Evolutionary conservation across 2,797 vertebrate species (phyloP), one percentile per base, ranked within the genome.

Genomic region (Sylvia borin): DNA sequence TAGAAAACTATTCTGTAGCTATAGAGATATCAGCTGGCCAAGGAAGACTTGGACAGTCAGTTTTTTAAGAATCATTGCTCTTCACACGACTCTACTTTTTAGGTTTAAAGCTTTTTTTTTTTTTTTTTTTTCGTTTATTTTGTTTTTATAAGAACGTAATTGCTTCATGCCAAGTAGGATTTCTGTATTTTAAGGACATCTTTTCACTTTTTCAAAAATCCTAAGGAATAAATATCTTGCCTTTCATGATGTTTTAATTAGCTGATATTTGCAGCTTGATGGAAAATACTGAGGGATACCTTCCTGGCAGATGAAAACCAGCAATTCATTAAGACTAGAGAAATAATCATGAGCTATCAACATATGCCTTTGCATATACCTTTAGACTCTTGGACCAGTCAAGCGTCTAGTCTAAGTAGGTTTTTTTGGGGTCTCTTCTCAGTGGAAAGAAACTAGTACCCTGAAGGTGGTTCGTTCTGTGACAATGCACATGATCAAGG

Each of bases 201-300:
- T 87, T 89, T 64, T 19, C 45, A 36, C 42, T 65, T 80, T 29
- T 77, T 90, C 13, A 45, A 57, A 77, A 71, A 31, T 22, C n/a
- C 3, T 65, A 40, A 85, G 29, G 54, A 92, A 81, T 64, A 31
- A 61, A 82, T n/a, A 4, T 34, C 27, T 57, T 64, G 6, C 6
- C 16, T 72, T 86, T 70, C 27, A 10, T 19, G 13, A 29, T 70
- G 24, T 64, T 88, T 91, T 90, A 90, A 74, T 93, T 74, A 88
- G 26, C 7, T 83, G 43, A 29, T 80, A 66, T 58, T 80, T 88
- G n/a, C 70, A 85, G 13, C 26, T 78, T 75, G 31, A 27, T 90
- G 54, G 47, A 91, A 90, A 70, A 76, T 70, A 34, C 11, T 10
- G 8, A 67, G 34, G 18, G 15, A 54, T 47, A 50, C 3, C 24